Evolutionary conservation across 2,888 invertebrate species (phyloP).

Genomic region (Troides helena): DNA sequence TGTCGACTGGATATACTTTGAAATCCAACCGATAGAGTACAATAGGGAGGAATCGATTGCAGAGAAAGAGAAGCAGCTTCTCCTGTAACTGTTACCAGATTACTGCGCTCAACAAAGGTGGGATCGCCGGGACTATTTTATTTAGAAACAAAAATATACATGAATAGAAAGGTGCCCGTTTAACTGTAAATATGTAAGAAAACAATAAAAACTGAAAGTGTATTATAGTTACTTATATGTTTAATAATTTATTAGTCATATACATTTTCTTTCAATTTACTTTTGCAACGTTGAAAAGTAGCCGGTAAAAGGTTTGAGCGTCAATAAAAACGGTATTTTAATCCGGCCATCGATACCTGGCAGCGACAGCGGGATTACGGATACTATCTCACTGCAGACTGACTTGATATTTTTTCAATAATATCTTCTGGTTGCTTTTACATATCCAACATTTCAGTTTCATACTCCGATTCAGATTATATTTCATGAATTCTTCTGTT

Average conservation of each 20-base stretch:
- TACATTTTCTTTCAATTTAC: background rate
- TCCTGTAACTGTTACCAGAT: too few species aligned
- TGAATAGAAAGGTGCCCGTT: too few species aligned
- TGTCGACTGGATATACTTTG: too few species aligned
- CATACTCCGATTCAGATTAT: slow-evolving; percentile 30
- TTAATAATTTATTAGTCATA: background rate
- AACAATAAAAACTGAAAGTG: too few species aligned
- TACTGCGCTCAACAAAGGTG: too few species aligned
- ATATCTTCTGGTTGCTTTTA: slow-evolving; percentile 34
- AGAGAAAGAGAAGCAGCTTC: too few species aligned
- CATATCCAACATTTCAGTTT: slow-evolving; percentile 31
- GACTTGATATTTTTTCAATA: slow-evolving; percentile 47
- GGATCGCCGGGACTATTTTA: too few species aligned
- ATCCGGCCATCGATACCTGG: slow-evolving; percentile 74
- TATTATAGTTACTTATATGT: too few species aligned
- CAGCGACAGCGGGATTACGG: slow-evolving; percentile 69
- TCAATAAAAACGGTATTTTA: slow-evolving; percentile 74
- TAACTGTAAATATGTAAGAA: too few species aligned
- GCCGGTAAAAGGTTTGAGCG: slow-evolving; percentile 57
- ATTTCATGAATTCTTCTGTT: slow-evolving; percentile 34
- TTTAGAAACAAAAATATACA: too few species aligned
- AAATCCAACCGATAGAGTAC: too few species aligned
- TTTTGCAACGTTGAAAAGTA: slow-evolving; percentile 37
- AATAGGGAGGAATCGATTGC: too few species aligned
- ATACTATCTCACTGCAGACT: slow-evolving; percentile 52